A percentile compares a stretch with the other conserved stretches of the same genome.
These are phyloP conservation scores for Biston stratarius DNA, from an alignment of 2,888 invertebrate genomes.

Conservation along the genomic window DNA sequence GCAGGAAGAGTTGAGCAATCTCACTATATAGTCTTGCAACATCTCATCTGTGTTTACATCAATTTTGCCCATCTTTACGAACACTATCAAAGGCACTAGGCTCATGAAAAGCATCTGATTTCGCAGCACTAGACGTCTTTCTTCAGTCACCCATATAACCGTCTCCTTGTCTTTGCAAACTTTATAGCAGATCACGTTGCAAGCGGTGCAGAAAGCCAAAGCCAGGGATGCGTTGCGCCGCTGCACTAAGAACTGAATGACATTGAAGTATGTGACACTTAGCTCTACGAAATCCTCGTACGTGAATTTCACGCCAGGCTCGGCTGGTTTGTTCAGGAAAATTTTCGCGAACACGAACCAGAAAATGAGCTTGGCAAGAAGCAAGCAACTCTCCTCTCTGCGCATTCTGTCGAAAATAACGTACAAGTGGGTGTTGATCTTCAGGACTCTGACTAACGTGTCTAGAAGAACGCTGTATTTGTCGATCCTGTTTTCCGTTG, in stretches of 20 bases:
- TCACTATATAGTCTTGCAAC: constrained; percentile 87
- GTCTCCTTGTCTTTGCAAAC: constrained; percentile 61
- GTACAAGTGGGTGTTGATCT: constrained; percentile 68
- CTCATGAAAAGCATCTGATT: constrained; percentile 88
- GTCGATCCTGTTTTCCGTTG: constrained; percentile 76
- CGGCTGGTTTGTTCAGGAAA: constrained; percentile 64
- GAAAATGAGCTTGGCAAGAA: constrained; percentile 81
- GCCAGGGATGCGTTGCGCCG: constrained; percentile 62
- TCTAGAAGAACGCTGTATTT: constrained; percentile 65
- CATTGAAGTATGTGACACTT: constrained; percentile 67
- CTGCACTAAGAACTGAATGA: constrained; percentile 61
- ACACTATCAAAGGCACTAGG: constrained; percentile 87
- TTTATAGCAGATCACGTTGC: constrained; percentile 65
- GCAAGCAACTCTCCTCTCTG: constrained; percentile 74
- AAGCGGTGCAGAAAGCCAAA: constrained; percentile 70
- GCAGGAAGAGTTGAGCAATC: constrained; percentile 87
- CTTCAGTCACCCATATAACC: constrained; percentile 44
- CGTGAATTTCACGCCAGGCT: constrained; percentile 63
- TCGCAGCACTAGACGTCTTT: constrained; percentile 74
- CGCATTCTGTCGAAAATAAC: constrained; percentile 72
- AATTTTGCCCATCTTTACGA: constrained; percentile 58
- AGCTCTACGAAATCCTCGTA: constrained; percentile 71
- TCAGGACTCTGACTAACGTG: constrained; percentile 64
- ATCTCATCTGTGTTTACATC: constrained; percentile 71
- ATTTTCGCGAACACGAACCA: constrained; percentile 73